Conservation (phyloP, 2,797 vertebrate species). For the Masticophis lateralis region DNA sequence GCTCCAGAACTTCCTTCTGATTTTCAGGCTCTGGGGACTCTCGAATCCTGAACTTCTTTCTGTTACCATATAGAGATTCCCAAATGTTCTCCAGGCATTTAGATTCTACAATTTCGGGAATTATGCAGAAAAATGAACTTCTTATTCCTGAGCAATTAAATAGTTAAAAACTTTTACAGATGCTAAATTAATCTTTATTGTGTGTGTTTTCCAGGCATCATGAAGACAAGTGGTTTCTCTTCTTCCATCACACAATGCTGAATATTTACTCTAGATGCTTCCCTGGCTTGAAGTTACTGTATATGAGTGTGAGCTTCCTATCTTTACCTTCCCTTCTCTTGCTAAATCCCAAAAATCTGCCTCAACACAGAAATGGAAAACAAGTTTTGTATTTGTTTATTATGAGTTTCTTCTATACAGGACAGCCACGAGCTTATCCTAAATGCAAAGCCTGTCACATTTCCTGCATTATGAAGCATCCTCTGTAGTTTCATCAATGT, state of each 20-base stretch:
- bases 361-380: neutral
- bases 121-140: neutral
- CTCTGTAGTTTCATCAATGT: neutral
- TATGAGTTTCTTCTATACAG: neutral
- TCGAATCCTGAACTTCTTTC: neutral
- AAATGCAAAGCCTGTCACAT: neutral
- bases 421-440: neutral
- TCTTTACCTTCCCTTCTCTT: neutral
- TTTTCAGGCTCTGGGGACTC: neutral
- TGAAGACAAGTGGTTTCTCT: neutral
- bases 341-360: neutral
- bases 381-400: neutral
- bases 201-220: constrained; percentile 6
- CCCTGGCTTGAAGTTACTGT: neutral
- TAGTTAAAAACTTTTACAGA: neutral
- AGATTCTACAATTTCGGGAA: neutral
- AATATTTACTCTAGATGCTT: neutral
- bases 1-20: neutral
- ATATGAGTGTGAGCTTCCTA: neutral
- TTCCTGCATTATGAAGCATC: neutral
- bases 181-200: neutral
- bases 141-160: neutral
- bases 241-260: neutral
- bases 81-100: neutral
- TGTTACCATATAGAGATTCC: neutral